phyloP scores from a whole-genome alignment of 53 echinoderm and acorn worm genomes.

The Luidia sarsii region DNA sequence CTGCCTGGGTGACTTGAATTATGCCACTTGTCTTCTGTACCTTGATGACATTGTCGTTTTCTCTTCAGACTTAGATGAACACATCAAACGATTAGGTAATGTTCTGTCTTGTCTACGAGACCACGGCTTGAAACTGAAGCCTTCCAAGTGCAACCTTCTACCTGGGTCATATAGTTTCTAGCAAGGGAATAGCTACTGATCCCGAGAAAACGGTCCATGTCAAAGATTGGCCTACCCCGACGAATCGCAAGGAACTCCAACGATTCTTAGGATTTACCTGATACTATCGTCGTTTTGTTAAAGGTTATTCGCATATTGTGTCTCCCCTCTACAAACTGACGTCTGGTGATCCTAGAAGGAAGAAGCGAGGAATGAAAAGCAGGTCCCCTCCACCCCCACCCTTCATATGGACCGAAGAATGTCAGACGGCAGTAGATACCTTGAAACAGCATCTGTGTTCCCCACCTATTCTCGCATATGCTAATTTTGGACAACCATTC shows the following conservation, averaged over 20 bases:
- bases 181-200: slow-evolving; percentile 17
- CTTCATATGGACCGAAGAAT: slow-evolving; percentile 23
- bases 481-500: slow-evolving; percentile 15
- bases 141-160: slow-evolving; percentile 43
- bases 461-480: slow-evolving; percentile 26
- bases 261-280: slow-evolving; percentile 14
- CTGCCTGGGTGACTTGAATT: slow-evolving; percentile 50
- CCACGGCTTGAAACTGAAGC: slow-evolving; percentile 42
- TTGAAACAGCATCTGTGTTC: slow-evolving; percentile 7
- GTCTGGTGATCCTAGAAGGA: not conserved
- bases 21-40: slow-evolving; percentile 35
- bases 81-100: slow-evolving; percentile 2
- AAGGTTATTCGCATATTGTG: slow-evolving; percentile 2
- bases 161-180: not conserved
- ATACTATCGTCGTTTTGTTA: slow-evolving; percentile 7
- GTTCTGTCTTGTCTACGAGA: slow-evolving; percentile 14
- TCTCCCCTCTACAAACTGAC: slow-evolving; percentile 20
- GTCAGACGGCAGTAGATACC: slow-evolving; percentile 11
- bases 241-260: not conserved
- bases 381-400: not conserved
- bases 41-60: slow-evolving; percentile 44
- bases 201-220: slow-evolving; percentile 5
- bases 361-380: slow-evolving; percentile 6
- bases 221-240: not conserved
- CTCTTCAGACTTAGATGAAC: slow-evolving; percentile 25